Evolutionary conservation across 2,113 vertebrate species (phyloP).

Genomic region (Clarias gariepinus): DNA sequence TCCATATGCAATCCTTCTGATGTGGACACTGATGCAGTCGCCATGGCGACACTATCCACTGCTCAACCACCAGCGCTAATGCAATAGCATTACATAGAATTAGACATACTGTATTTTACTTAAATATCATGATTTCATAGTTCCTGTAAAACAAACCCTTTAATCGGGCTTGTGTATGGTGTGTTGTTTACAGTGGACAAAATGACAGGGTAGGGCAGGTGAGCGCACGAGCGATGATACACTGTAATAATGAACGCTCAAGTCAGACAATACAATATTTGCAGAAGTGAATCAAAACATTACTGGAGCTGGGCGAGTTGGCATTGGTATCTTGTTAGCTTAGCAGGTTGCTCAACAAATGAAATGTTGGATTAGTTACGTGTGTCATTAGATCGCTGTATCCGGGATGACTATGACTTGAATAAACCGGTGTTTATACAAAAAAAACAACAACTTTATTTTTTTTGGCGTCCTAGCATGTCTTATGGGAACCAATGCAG

Average conservation of each 20-base stretch:
- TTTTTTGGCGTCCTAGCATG: background rate
- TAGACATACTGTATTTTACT: background rate
- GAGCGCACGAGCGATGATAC: background rate
- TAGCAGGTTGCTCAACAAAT: background rate
- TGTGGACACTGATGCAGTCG: too few relatives aligned
- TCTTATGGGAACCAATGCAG: too few relatives aligned
- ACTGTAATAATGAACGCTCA: slow-evolving; percentile 9
- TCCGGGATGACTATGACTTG: background rate
- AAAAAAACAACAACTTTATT: background rate
- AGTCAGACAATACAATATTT: background rate
- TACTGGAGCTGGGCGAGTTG: background rate
- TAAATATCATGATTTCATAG: background rate
- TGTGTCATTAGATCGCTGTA: background rate
- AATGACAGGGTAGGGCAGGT: slow-evolving; percentile 8
- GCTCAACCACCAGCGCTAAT: too few relatives aligned
- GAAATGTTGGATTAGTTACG: background rate
- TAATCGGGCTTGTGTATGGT: background rate
- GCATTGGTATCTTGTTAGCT: background rate
- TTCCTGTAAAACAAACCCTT: background rate
- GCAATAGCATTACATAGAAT: too few relatives aligned
- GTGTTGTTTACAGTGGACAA: background rate
- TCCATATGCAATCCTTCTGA: too few relatives aligned
- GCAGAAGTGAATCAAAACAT: background rate
- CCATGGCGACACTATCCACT: too few relatives aligned
- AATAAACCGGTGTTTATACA: background rate